Evolutionary conservation across 1,140 invertebrate species (phyloP), one percentile per base, ranked within the genome.

Genomic region (Cyclina sinensis): DNA sequence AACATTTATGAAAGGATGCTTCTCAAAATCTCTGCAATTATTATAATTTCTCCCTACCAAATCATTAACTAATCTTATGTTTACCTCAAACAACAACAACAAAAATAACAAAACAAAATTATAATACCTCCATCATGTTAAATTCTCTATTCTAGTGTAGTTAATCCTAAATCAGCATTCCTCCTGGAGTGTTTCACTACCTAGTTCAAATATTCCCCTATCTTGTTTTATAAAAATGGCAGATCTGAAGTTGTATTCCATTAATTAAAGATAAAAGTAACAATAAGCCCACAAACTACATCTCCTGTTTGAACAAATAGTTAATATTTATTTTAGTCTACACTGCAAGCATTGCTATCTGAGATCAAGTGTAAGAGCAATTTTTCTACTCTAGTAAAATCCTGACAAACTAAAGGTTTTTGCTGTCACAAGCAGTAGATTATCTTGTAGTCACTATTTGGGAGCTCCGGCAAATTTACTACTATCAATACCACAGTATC

Each of bases 261-360:
- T 70, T 70, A 70, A 70, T 70, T 70, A 70, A 37, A 70, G 65
- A 70, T 70, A 70, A 70, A 35, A 37, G 65, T 70, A 70, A 70
- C 32, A 30, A 65, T 65, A 70, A 9, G 11, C 32, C 65, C 7
- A 37, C 21, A n/a, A 70, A 37, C 24, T 30, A 70, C 18, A 4
- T 27, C 21, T 39, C 32, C 65, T 21, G 35, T 14, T 27, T 70
- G 32, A 70, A 70, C 65, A 70, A 70, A 70, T 39, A 70, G 65
- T 70, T 39, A 37, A 70, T 70, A 70, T 70, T 70, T 70, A 27
- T 39, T 37, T 32, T 37, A 27, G 57, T 62, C 65, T 70, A 37
- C n/a, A 35, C n/a, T n/a, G 21, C 11, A 37, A 70, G 1, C 65
- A 70, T 4, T 21, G 12, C 7, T 70, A 70, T 70, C 65, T 21